Base-by-base conservation (phyloP, 2,797 vertebrate species). In the Megaceryle alcyon region DNA sequence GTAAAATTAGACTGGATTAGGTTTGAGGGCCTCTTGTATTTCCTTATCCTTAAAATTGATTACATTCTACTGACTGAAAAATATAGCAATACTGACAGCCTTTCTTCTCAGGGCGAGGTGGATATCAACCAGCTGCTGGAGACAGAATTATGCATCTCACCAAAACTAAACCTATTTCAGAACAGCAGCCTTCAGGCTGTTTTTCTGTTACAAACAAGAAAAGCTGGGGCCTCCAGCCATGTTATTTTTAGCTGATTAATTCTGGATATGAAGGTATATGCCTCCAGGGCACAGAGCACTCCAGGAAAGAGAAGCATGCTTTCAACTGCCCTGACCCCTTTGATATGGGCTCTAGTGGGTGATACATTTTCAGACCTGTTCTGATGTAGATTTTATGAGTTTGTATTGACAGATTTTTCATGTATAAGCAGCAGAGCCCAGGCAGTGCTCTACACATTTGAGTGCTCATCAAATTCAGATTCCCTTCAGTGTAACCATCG, bases 1-100 rank as follows among this genome's bases (percentile, higher is more conserved):
- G 66, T 91, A 94, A 95, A 97, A 96, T 82, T 96, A 94, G 59
- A 68, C n/a, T 70, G 94, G 73, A 90, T 91, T 96, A 93, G 29
- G 14, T 88, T 56, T 82, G 73, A 35, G 33, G 78, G 63, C 70
- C 90, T 87, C 95, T 96, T 95, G 44, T 93, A 70, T 97, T 97
- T 97, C 89, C 79, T 93, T 92, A 93, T 92, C 78, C 95, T 88
- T 91, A 94, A 96, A 96, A 97, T 86, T 95, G 94, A 96, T 97
- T 96, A 90, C 76, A 81, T 97, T 96, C 86, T 95, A 92, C 56
- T 92, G 94, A 94, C 84, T 94, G 92, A 91, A 97, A 96, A 97
- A 96, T 90, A 93, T 9, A 88, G 86, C 91, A 61, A 51, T 90
- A 87, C 56, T 88, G 96, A 86, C 95, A 95, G 56, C 53, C 68